These are phyloP conservation scores for Pseudocheirus occidentalis DNA, from an alignment of 2,797 vertebrate species.

Conservation along the genomic window DNA sequence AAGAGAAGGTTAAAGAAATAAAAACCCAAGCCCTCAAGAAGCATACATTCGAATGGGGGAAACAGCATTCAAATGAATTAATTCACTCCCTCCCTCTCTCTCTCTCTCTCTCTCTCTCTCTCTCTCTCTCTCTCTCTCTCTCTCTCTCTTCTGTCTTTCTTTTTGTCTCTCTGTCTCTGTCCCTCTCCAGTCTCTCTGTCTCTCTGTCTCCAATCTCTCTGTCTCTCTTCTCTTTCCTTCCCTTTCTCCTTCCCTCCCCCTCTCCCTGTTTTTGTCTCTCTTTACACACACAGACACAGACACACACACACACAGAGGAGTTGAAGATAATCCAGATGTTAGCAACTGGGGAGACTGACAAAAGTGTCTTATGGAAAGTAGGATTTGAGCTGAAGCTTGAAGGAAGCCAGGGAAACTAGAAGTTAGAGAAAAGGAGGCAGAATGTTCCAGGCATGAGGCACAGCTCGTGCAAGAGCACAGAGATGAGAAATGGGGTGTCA, in stretches of 20 bases:
- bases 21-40: background rate
- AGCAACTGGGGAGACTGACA: background rate
- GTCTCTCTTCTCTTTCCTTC: too few species aligned
- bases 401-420: background rate
- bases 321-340: background rate
- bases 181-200: too few species aligned
- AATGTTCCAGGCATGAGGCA: background rate
- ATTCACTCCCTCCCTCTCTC: too few species aligned
- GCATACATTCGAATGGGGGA: background rate
- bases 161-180: background rate
- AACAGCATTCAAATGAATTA: background rate
- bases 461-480: background rate
- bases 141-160: too few species aligned
- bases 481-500: background rate
- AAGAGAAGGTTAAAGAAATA: background rate
- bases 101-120: too few species aligned
- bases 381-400: background rate
- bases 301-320: background rate
- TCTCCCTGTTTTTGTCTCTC: background rate
- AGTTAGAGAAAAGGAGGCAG: background rate
- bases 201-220: too few species aligned
- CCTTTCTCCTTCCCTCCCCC: too few species aligned
- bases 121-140: too few species aligned
- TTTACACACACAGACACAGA: background rate
- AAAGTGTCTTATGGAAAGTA: background rate